Evolutionary conservation across 1,140 invertebrate genomes (phyloP).

Genomic region (Drosophila navojoa): DNA sequence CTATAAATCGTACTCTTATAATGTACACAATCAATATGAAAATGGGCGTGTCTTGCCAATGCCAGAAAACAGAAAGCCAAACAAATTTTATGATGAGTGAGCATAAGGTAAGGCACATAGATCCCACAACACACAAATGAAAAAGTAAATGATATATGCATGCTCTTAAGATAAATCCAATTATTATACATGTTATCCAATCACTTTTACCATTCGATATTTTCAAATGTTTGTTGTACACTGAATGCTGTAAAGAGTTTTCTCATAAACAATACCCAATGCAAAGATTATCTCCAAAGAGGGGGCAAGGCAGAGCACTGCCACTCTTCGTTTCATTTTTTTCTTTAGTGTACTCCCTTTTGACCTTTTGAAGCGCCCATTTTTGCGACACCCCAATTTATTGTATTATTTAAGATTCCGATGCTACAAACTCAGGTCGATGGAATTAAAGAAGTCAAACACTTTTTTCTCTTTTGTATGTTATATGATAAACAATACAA

Average conservation of each 20-base stretch:
- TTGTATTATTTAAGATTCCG: constrained; percentile 35
- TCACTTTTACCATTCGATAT: constrained; percentile 44
- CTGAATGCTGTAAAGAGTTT: constrained; percentile 56
- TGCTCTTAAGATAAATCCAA: constrained; percentile 48
- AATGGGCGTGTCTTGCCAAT: constrained; percentile 65
- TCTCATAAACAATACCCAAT: constrained; percentile 41
- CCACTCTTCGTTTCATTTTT: constrained; percentile 16
- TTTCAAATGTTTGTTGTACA: constrained; percentile 50
- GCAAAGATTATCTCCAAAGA: constrained; percentile 27
- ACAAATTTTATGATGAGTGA: constrained; percentile 80
- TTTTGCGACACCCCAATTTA: constrained; percentile 39
- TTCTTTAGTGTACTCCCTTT: constrained; percentile 25
- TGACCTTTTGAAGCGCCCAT: constrained; percentile 31
- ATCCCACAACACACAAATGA: constrained; percentile 44
- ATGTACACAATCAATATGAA: constrained; percentile 37
- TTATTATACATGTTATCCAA: constrained; percentile 41
- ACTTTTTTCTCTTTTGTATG: neutral
- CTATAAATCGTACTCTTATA: constrained; percentile 27
- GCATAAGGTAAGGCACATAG: constrained; percentile 81
- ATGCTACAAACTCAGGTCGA: constrained; percentile 19
- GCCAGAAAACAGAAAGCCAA: constrained; percentile 76
- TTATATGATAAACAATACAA: neutral
- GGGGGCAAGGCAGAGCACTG: constrained; percentile 27
- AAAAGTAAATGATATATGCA: constrained; percentile 46
- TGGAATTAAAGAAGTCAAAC: constrained; percentile 2